Base-by-base conservation (phyloP, 1,140 invertebrate genomes). In the Drosophila triauraria region DNA sequence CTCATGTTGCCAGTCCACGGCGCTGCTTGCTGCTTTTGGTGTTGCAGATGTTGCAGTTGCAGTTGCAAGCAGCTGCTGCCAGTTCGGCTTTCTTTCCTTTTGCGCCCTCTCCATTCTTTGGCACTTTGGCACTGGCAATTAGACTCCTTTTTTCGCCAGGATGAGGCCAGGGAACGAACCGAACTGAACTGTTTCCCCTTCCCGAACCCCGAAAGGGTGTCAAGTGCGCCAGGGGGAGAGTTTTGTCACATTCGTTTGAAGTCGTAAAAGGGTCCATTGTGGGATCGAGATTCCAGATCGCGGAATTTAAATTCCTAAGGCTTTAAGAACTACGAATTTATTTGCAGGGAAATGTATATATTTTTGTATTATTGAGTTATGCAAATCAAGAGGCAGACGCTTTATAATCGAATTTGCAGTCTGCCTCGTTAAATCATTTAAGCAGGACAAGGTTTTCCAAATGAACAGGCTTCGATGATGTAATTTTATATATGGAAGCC, bases 121-220 rank as follows among this genome's bases (percentile, higher is more conserved):
- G 57, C 84, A 83, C 84, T 87, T 88, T 87, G 84, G 80, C 84
- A 78, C 84, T 80, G 72, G 80, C 84, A 87, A 87, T 87, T 87
- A 87, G 86, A 82, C 76, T 70, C 74, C 74, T 81, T 78, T 78
- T 85, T 85, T 80, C 2, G 20, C 32, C 32, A 35, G 32, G 32
- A 30, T 30, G 9, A 10, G 32, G 32, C 32, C 32, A 10, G 32
- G 32, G 32, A 35, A 9, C 32, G 32, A 20, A 53, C 30, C 12
- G 17, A 54, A 54, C 32, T 35, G 51, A 54, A 54, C 51, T 54
- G 51, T 35, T 30, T 30, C 54, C 12, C 20, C 5, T n/a, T n/a
- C n/a, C n/a, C n/a, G n/a, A n/a, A n/a, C 27, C 5, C 8, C 42
- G 20, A 17, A 65, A 62, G 62, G 57, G 40, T 65, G 62, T 65